phyloP scores from a whole-genome alignment of 2,888 invertebrate genomes.

The Nomada fabriciana region DNA sequence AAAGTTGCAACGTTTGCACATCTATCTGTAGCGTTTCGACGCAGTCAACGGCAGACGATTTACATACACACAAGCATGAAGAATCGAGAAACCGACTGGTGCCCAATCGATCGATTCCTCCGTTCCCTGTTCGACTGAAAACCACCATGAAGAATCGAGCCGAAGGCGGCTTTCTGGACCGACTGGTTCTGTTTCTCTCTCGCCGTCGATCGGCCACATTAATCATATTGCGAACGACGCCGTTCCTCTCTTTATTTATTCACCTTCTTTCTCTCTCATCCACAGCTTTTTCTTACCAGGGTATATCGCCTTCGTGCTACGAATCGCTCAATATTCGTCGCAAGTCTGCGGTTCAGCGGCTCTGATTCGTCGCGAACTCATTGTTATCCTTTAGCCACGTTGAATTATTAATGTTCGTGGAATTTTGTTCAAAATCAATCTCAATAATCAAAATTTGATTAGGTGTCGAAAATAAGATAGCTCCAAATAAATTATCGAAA shows the following conservation, averaged over 20 bases:
- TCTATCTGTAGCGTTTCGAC: constrained; percentile 40
- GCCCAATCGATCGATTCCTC: constrained; percentile 74
- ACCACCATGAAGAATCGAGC: constrained; percentile 68
- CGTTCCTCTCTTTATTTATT: constrained; percentile 66
- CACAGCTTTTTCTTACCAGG: constrained; percentile 37
- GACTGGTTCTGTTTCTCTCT: constrained; percentile 76
- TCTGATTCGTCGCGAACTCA: constrained; percentile 48
- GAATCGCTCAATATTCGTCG: constrained; percentile 71
- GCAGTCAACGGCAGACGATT: not conserved
- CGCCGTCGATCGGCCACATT: constrained; percentile 74
- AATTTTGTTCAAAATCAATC: too few species aligned
- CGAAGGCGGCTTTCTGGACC: constrained; percentile 75
- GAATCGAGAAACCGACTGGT: constrained; percentile 68
- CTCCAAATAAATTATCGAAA: too few species aligned
- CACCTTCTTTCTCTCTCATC: constrained; percentile 51
- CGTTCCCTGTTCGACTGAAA: constrained; percentile 65
- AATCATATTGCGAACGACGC: constrained; percentile 77
- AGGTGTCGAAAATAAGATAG: too few species aligned
- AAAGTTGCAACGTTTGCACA: constrained; percentile 40
- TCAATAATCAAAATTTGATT: too few species aligned
- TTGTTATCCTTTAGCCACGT: constrained; percentile 43
- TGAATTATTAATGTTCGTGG: too few species aligned
- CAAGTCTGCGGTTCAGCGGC: constrained; percentile 53
- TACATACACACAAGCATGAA: constrained; percentile 22
- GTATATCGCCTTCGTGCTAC: constrained; percentile 59